Evolutionary conservation across 2,113 vertebrate genomes (phyloP), one percentile per base, ranked within the genome.

Genomic region (Carassius carassius): DNA sequence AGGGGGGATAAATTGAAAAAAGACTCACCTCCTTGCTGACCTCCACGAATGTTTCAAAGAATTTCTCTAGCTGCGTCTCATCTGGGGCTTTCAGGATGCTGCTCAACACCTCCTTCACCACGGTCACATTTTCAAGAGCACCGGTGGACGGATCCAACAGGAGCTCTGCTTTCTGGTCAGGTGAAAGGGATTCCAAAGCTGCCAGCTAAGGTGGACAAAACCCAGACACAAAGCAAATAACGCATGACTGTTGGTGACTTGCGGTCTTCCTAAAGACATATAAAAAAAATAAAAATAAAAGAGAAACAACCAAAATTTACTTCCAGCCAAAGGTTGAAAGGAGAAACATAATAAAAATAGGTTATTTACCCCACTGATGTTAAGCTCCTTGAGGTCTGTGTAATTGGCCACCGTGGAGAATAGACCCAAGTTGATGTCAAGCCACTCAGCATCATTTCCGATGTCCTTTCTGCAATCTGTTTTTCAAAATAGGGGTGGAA

Each of bases 121-220:
- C n/a, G 14, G 79, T 49, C 23, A 32, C 79, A 32, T 81, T 81
- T 32, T 54, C 63, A 13, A 81, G 79, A 69, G 63, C 79, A 21
- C 41, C 23, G 9, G 41, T 69, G 63, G 79, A 51, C 1, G 62
- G 79, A n/a, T 79, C 78, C 32, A 79, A 25, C 37, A 79, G 56
- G 35, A 79, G 58, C 78, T 80, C 58, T 17, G 78, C 78, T 65
- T 80, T 80, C 37, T 80, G 78, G 14, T 47, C 37, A 19, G 58
- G 56, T 44, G 78, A 65, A 17, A 80, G 78, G 51, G 19, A 37
- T 37, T 37, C 54, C 76, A 78, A 54, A 60, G 51, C 19, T 60
- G 29, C 76, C 51, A 78, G 10, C 76, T 78, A 41, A 78, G 17
- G 29, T 37, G 54, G 37, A 17, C 29, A 35, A 17, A 67, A 21